These are phyloP conservation scores for Apis florea DNA, from an alignment of 1,140 invertebrate species.

Conservation along the genomic window DNA sequence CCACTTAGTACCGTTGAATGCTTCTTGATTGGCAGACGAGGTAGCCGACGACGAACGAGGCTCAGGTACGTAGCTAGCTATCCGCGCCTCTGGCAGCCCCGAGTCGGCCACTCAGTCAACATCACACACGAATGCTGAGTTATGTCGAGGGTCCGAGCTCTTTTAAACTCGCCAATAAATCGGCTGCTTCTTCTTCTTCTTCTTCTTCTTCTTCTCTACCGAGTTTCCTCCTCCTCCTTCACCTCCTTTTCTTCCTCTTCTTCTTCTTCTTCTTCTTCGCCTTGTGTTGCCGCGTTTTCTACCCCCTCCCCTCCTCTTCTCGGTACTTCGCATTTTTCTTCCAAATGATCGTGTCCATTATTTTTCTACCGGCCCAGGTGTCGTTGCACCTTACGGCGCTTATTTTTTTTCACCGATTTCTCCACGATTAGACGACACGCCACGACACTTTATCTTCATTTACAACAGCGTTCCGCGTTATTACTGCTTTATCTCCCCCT, in stretches of 20 bases:
- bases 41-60: slow-evolving; percentile 59
- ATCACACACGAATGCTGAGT: slow-evolving; percentile 71
- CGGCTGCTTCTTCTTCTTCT: slow-evolving; percentile 66
- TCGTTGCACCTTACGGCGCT: slow-evolving; percentile 27
- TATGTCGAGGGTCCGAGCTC: slow-evolving; percentile 71
- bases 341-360: slow-evolving; percentile 12
- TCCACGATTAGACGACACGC: neutral
- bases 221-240: slow-evolving; percentile 46
- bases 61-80: slow-evolving; percentile 57
- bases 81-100: slow-evolving; percentile 55
- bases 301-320: slow-evolving; percentile 34
- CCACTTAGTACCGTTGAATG: slow-evolving; percentile 71
- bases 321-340: slow-evolving; percentile 7
- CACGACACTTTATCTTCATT: neutral
- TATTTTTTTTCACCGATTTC: slow-evolving; percentile 10
- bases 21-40: slow-evolving; percentile 69
- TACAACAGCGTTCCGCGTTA: neutral
- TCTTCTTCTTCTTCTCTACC: slow-evolving; percentile 57
- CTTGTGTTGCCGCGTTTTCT: slow-evolving; percentile 25
- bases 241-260: slow-evolving; percentile 33
- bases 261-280: slow-evolving; percentile 7
- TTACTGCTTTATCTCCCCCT: neutral
- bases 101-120: slow-evolving; percentile 70
- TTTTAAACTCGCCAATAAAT: slow-evolving; percentile 75
- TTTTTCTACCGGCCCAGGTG: slow-evolving; percentile 20